These are phyloP conservation scores for Aptenodytes patagonicus DNA, from an alignment of 2,113 vertebrate genomes.

Conservation along the genomic window DNA sequence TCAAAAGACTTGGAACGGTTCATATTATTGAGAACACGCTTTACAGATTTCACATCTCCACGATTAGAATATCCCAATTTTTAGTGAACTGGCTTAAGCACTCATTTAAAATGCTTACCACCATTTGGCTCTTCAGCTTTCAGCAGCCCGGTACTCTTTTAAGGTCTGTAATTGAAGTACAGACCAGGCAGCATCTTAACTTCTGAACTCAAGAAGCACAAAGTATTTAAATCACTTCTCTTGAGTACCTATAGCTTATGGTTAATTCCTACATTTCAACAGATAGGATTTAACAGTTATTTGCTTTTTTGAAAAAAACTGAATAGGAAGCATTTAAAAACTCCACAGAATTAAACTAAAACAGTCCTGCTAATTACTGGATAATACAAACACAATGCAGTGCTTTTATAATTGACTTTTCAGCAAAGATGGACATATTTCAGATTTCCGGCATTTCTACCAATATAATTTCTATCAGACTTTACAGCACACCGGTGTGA, in stretches of 20 bases:
- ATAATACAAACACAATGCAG: neutral
- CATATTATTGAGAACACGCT: neutral
- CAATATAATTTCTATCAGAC: neutral
- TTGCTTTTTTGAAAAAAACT: neutral
- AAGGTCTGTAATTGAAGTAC: neutral
- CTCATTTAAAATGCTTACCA: no score
- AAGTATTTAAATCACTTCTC: neutral
- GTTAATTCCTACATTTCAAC: neutral
- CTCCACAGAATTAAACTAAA: neutral
- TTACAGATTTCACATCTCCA: neutral
- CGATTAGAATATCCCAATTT: neutral
- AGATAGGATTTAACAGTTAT: neutral
- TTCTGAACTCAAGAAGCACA: neutral
- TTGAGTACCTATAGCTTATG: neutral
- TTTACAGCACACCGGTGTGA: neutral
- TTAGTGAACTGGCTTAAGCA: neutral
- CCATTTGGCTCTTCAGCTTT: neutral
- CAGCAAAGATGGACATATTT: neutral
- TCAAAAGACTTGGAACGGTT: neutral
- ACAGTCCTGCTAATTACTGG: neutral
- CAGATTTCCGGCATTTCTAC: neutral
- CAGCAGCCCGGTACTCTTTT: neutral
- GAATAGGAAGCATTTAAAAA: neutral
- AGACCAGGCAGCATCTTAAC: neutral
- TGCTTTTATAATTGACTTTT: neutral